Conservation (phyloP, 2,888 invertebrate species). For the Drosophila vallismaia region DNA sequence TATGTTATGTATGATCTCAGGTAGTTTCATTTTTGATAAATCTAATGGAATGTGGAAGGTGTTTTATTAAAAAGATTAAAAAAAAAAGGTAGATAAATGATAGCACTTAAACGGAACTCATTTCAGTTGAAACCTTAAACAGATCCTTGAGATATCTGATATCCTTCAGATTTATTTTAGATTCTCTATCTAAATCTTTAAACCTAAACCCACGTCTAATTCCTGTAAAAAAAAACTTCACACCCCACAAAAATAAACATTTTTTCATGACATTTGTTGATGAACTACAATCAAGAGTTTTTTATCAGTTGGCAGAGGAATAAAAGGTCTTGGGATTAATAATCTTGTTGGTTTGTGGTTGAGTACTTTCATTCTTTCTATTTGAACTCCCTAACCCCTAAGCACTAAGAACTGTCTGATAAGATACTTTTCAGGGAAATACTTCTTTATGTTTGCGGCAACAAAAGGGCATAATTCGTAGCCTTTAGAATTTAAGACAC, state of each 20-base stretch:
- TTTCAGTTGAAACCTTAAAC: no score
- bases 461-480: no score
- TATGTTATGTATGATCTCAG: slow-evolving; percentile 16
- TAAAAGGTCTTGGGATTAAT: neutral
- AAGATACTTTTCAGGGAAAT: slow-evolving; percentile 23
- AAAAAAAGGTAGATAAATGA: neutral
- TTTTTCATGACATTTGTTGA: slow-evolving; percentile 11
- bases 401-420: neutral
- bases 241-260: neutral
- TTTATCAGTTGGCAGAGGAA: slow-evolving; percentile 17
- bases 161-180: no score
- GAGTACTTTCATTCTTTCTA: slow-evolving; percentile 9
- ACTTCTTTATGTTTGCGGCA: neutral
- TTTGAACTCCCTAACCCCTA: slow-evolving; percentile 14
- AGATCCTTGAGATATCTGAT: no score
- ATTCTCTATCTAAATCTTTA: no score
- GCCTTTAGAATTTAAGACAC: no score
- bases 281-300: slow-evolving; percentile 17
- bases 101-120: neutral
- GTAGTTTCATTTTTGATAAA: slow-evolving; percentile 12
- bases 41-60: slow-evolving; percentile 20
- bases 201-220: neutral
- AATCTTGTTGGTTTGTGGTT: slow-evolving; percentile 5
- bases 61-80: neutral
- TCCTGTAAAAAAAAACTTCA: neutral